phyloP scores from a whole-genome alignment of 2,113 vertebrate species.

The Gopherus evgoodei region DNA sequence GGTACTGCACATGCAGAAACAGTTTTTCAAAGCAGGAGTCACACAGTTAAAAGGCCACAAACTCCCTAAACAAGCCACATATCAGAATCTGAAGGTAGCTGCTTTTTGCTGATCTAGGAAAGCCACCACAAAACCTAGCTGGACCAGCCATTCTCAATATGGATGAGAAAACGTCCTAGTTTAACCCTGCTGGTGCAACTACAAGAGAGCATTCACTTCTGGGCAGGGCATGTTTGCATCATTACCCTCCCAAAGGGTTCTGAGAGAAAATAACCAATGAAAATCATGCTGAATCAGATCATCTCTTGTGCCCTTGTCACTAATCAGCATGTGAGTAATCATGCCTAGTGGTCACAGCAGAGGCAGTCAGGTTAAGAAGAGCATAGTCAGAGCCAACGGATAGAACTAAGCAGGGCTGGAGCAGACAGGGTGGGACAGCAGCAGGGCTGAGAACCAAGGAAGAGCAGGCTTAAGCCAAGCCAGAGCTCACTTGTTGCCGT shows the following conservation, averaged over 20 bases:
- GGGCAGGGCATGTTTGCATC: not conserved
- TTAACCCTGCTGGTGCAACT: not conserved
- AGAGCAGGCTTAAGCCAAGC: too few species aligned
- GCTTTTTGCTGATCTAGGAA: not conserved
- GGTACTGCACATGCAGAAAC: conserved; percentile 32
- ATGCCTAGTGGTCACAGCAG: too few species aligned
- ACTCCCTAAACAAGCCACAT: conserved; percentile 6
- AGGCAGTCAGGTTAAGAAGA: too few species aligned
- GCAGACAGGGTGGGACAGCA: too few species aligned
- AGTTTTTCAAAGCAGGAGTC: conserved; percentile 38
- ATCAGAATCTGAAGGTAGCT: not conserved
- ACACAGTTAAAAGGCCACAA: not conserved
- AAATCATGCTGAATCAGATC: not conserved
- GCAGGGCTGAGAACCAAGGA: too few species aligned
- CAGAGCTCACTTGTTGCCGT: too few species aligned
- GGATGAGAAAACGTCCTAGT: not conserved
- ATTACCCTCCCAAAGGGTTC: rapidly evolving
- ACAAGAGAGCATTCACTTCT: not conserved
- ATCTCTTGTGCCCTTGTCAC: not conserved
- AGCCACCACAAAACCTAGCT: not conserved
- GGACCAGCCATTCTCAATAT: not conserved
- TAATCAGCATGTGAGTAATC: too few species aligned
- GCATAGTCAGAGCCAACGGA: too few species aligned
- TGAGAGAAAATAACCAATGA: not conserved
- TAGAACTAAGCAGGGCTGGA: too few species aligned